phyloP scores from a whole-genome alignment of 2,797 vertebrate species.

The Cryptoprocta ferox region DNA sequence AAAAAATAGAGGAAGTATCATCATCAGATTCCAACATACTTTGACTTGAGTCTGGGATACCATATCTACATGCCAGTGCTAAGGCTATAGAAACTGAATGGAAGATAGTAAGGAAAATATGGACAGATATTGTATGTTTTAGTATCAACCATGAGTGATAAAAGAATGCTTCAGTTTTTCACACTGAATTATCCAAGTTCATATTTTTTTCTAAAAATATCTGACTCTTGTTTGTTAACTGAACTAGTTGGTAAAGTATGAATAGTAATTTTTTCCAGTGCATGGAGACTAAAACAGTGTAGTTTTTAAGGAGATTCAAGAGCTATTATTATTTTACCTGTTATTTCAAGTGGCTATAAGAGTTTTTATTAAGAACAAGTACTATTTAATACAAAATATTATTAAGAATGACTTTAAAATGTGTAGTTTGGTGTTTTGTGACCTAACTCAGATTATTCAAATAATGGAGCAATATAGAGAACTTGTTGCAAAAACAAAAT shows the following conservation, averaged over 20 bases:
- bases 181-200: not conserved
- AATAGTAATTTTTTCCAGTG: not conserved
- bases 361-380: not conserved
- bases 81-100: not conserved
- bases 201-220: not conserved
- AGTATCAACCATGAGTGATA: not conserved
- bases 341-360: not conserved
- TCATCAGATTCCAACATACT: not conserved
- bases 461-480: not conserved
- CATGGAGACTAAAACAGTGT: not conserved
- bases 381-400: not conserved
- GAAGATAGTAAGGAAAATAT: not conserved
- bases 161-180: not conserved
- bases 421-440: not conserved
- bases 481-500: slow-evolving; percentile 41
- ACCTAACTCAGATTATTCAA: not conserved
- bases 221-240: not conserved
- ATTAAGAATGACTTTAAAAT: slow-evolving; percentile 4
- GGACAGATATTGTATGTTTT: not conserved
- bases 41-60: not conserved
- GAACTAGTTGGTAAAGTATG: not conserved
- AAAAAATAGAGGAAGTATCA: not conserved
- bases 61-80: not conserved
- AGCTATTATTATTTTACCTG: not conserved
- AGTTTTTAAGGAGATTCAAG: slow-evolving; percentile 6